A percentile compares a stretch with the other conserved stretches of the same genome.
These are phyloP conservation scores for Chaetogeoica ovagalla DNA, from an alignment of 2,888 invertebrate species.

Conservation along the genomic window DNA sequence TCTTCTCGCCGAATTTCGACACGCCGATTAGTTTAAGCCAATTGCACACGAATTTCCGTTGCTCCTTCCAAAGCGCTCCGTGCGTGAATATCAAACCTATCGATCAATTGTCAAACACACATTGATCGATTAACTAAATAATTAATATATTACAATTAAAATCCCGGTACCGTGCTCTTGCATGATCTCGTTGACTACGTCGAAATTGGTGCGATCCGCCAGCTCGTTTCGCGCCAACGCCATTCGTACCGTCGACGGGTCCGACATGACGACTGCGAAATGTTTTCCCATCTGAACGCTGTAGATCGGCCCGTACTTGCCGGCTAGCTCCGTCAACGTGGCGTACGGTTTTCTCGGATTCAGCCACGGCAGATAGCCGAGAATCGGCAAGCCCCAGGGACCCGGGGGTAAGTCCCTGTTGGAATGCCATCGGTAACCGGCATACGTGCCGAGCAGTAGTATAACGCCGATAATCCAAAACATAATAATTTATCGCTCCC, in stretches of 20 bases:
- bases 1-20: conserved; percentile 67
- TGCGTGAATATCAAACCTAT: conserved; percentile 82
- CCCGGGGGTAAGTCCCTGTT: conserved; percentile 70
- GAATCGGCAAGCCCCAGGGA: conserved; percentile 74
- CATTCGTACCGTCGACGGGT: conserved; percentile 72
- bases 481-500: background rate
- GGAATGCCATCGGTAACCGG: conserved; percentile 2
- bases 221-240: conserved; percentile 74
- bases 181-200: conserved; percentile 84
- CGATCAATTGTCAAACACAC: too few species aligned
- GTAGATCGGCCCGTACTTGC: conserved; percentile 75
- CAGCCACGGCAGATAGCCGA: conserved; percentile 79
- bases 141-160: background rate
- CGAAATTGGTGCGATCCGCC: conserved; percentile 78
- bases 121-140: background rate
- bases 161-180: conserved; percentile 74
- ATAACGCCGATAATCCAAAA: conserved; percentile 4
- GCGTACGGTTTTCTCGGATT: conserved; percentile 71
- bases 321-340: conserved; percentile 69
- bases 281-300: conserved; percentile 75
- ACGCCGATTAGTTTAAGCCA: conserved; percentile 76
- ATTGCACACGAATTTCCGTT: conserved; percentile 73
- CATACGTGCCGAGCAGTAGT: background rate
- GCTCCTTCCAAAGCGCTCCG: conserved; percentile 80
- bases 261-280: conserved; percentile 73